Base-by-base conservation (phyloP, 2,888 invertebrate genomes). In the Villa cingulata region DNA sequence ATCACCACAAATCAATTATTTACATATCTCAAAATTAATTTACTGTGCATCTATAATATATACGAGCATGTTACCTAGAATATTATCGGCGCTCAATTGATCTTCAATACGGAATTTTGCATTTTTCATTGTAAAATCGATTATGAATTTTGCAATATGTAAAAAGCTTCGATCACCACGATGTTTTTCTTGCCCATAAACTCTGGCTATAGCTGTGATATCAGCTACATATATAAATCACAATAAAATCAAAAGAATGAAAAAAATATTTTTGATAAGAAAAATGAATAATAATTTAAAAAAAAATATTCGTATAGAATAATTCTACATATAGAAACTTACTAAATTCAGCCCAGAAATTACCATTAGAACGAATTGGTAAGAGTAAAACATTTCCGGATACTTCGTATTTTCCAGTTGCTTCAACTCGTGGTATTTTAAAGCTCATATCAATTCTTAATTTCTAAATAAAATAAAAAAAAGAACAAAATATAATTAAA, bases 311-410 rank as follows among this genome's bases (percentile, higher is more conserved):
- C 7, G n/a, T 45, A 43, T 46, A 34, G 48, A 43, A 34, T 37
- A n/a, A n/a, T n/a, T n/a, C n/a, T n/a, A n/a, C n/a, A n/a, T n/a
- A n/a, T n/a, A n/a, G n/a, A n/a, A n/a, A 71, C 77, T 78, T 70
- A 85, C 86, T 74, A 59, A 86, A 85, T 44, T 80, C 75, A 14
- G 85, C 84, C 84, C 83, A 84, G 65, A 86, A 87, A 58, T 86
- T 80, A 19, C 86, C 86, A 58, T 80, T 78, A 5, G 85, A 84
- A 51, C 84, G 73, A 16, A 87, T 83, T 0, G 86, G 86, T 61
- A 86, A 81, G 17, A 86, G 72, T 17, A 87, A 70, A 32, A 86
- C 82, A 58, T 85, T 84, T 18, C 86, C 86, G 1, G 75, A 76
- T 0, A 86, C 83, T 58, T 86, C 84, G 63, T 86, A 86, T 54